Base-by-base conservation (phyloP, 2,888 invertebrate genomes). In the Molanna angustata region DNA sequence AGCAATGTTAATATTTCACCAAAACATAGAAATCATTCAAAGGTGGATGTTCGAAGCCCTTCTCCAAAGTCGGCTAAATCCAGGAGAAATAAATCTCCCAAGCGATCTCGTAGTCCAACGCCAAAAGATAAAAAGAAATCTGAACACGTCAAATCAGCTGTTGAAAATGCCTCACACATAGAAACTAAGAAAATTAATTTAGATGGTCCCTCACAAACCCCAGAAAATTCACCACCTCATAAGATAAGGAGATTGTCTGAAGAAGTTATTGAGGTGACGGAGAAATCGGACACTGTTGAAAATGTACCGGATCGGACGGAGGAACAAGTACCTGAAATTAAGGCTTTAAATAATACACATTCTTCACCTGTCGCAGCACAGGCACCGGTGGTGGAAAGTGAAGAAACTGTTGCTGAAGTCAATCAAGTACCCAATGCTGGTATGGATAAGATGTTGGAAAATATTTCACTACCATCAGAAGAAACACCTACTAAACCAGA, bases 61-160 rank as follows among this genome's bases (percentile, higher is more conserved):
- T 45, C 45, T 39, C 20, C 49, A 41, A 42, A 49, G 50, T 33
- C 18, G 33, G 14, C 17, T 17, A 43, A 54, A 17, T 20, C n/a
- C n/a, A 42, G 39, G 19, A 53, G 40, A 52, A 58, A 49, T 40
- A 60, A 54, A 40, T 54, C 59, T 22, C 46, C 56, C n/a, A 49
- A 47, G 22, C 39, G 52, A 22, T 42, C 48, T 4, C 31, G 55
- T 20, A 56, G 54, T 43, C 31, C 46, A 41, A 47, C 57, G 7
- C 43, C 58, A 14, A 64, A 66, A 63, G 56, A 65, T 62, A 56
- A 66, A 64, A 61, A 66, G 67, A 19, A 66, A 67, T 31, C 57
- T 62, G 43, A 46, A 13, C 49, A 48, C 14, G 49, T 49, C 7
- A 49, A 49, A 47, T 52, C 56, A 14, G 39, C 49, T 1, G 52